phyloP scores from a whole-genome alignment of 1,140 invertebrate species.

The Colletes gigas region DNA sequence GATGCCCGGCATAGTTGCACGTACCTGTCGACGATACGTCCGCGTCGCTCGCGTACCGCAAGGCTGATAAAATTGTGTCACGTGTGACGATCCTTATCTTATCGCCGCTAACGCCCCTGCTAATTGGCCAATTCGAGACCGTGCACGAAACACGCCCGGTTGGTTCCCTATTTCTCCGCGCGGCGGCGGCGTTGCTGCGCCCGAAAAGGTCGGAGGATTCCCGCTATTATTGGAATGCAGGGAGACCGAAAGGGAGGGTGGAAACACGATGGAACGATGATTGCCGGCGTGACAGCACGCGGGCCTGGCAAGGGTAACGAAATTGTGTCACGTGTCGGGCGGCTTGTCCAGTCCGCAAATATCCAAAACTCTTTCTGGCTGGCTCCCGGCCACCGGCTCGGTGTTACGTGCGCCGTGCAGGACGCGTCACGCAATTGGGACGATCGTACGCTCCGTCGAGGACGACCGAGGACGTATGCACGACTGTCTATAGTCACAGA shows the following conservation, averaged over 20 bases:
- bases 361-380: constrained; percentile 63
- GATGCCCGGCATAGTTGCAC: constrained; percentile 50
- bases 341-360: constrained; percentile 64
- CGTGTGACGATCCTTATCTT: constrained; percentile 47
- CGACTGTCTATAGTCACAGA: no score
- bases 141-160: no score
- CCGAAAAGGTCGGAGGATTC: background rate
- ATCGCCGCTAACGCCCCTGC: background rate
- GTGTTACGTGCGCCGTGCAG: constrained; percentile 42
- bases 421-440: no score
- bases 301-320: constrained; percentile 23
- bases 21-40: constrained; percentile 21
- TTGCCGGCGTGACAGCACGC: background rate
- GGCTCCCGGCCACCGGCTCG: constrained; percentile 61
- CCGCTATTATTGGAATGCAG: background rate
- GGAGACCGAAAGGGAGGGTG: background rate
- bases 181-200: no score
- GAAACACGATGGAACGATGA: background rate
- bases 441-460: no score
- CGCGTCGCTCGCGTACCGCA: constrained; percentile 21
- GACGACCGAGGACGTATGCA: background rate
- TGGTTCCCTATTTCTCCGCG: no score
- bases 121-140: constrained; percentile 27
- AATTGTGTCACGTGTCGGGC: constrained; percentile 46
- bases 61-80: constrained; percentile 62